Conservation (phyloP, 2,797 vertebrate species). For the Helicolenus hilgendorfi region DNA sequence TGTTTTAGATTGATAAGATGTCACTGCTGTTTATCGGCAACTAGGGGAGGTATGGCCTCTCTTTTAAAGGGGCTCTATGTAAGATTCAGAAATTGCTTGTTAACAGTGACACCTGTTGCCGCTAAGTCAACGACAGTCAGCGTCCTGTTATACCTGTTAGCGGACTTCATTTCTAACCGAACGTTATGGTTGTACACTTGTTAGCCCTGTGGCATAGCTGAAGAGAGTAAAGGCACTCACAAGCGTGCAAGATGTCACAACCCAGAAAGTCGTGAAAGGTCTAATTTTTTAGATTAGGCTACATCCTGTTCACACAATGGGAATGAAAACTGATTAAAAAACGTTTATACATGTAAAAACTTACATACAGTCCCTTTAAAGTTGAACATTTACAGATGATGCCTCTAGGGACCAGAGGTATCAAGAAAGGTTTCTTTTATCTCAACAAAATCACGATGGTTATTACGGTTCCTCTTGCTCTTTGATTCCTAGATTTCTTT, state of each 20-base stretch:
- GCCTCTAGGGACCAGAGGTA: background rate
- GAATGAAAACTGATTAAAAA: background rate
- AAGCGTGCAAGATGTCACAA: background rate
- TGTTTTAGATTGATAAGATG: background rate
- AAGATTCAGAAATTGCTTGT: too few species aligned
- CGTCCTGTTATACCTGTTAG: too few species aligned
- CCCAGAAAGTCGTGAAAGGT: background rate
- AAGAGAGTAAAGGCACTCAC: background rate
- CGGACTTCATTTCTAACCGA: too few species aligned
- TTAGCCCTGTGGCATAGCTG: background rate
- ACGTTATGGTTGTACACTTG: background rate
- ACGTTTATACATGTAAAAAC: background rate
- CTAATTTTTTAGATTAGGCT: background rate
- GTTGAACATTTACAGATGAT: background rate
- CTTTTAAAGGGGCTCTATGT: background rate
- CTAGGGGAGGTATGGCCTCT: background rate
- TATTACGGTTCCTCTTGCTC: background rate
- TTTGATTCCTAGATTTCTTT: conserved; percentile 14
- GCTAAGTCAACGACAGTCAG: too few species aligned
- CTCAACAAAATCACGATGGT: background rate
- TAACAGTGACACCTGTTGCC: too few species aligned
- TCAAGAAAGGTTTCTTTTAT: background rate
- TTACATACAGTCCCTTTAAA: background rate
- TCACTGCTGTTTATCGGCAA: background rate
- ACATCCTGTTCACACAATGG: background rate